Evolutionary conservation across 2,888 invertebrate species (phyloP).

Genomic region (Lottia scabra): DNA sequence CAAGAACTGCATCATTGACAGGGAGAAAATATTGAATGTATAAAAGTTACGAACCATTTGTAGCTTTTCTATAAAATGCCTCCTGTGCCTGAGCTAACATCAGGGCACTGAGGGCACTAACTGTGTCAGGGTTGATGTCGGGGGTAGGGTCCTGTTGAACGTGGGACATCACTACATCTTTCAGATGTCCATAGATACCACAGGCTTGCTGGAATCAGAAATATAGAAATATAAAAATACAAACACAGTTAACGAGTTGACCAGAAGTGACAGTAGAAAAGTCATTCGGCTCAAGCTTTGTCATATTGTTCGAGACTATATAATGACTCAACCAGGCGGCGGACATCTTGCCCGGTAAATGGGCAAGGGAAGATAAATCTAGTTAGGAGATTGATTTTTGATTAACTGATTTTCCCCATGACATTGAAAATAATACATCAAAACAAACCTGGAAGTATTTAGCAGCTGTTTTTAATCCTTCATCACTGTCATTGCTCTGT

Average conservation of each 20-base stretch:
- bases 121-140: slow-evolving; percentile 92
- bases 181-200: slow-evolving; percentile 89
- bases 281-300: too few species aligned
- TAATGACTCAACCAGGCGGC: too few species aligned
- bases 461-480: slow-evolving; percentile 91
- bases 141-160: slow-evolving; percentile 96
- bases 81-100: slow-evolving; percentile 99
- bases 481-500: slow-evolving; percentile 90
- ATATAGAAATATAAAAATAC: too few species aligned
- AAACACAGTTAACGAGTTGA: not conserved
- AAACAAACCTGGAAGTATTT: slow-evolving; percentile 86
- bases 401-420: too few species aligned
- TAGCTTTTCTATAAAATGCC: slow-evolving; percentile 93
- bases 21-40: too few species aligned
- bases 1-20: too few species aligned
- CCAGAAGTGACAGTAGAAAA: too few species aligned
- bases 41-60: slow-evolving; percentile 64
- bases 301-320: too few species aligned
- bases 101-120: slow-evolving; percentile 85
- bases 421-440: not conserved
- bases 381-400: too few species aligned
- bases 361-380: too few species aligned
- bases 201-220: slow-evolving; percentile 80
- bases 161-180: slow-evolving; percentile 76
- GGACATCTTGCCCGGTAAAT: too few species aligned